Percentiles rank a stretch among this genome's conserved stretches.
Conservation (phyloP, 2,888 invertebrate species). For the Diadromus collaris region DNA sequence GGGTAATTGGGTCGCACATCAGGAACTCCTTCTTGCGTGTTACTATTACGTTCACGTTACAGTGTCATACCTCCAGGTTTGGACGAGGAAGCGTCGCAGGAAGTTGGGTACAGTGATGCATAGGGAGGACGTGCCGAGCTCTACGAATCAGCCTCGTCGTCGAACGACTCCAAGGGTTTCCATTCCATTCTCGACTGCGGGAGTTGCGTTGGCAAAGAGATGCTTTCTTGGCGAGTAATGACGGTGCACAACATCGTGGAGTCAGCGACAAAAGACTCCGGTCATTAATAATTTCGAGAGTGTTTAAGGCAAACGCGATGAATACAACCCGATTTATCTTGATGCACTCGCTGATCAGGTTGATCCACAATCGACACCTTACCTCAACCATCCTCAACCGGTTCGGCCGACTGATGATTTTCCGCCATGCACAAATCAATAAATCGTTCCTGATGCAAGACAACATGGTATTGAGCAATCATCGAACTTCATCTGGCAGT, state of each 20-base stretch:
- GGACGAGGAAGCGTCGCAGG: slow-evolving; percentile 31
- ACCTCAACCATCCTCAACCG: background rate
- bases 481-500: background rate
- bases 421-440: background rate
- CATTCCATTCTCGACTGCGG: background rate
- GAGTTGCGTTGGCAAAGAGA: background rate
- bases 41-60: slow-evolving; percentile 46
- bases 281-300: background rate
- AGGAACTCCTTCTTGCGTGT: slow-evolving; percentile 34
- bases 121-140: slow-evolving; percentile 23
- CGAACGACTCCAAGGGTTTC: slow-evolving; percentile 1
- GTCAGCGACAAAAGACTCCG: background rate
- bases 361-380: background rate
- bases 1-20: slow-evolving; percentile 53
- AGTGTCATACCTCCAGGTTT: slow-evolving; percentile 23
- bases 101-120: slow-evolving; percentile 36
- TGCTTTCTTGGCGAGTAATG: background rate
- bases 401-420: background rate
- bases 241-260: background rate
- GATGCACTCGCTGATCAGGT: background rate
- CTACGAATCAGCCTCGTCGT: slow-evolving; percentile 5
- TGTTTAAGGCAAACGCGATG: background rate
- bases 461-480: background rate
- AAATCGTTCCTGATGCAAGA: too few relatives aligned
- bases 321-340: too few relatives aligned